A percentile compares a stretch with the other conserved stretches of the same genome.
These are phyloP conservation scores for Bimastos eiseni DNA, from an alignment of 2,888 invertebrate species.

Conservation along the genomic window DNA sequence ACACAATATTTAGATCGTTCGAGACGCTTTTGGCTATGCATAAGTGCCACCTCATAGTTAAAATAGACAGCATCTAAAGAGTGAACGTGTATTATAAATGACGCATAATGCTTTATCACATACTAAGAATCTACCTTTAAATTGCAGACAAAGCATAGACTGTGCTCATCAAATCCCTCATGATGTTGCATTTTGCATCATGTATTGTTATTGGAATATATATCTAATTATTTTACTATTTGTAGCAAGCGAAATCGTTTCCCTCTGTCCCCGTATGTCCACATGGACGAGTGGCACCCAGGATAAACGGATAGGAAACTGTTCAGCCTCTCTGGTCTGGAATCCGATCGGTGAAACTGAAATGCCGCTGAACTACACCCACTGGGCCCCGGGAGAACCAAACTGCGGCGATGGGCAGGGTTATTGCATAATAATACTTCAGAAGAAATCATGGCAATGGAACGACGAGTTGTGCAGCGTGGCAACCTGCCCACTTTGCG, in stretches of 20 bases:
- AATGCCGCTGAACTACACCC: not conserved
- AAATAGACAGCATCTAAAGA: too few relatives aligned
- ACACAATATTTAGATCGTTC: too few relatives aligned
- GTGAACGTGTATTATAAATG: too few relatives aligned
- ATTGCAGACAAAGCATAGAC: too few relatives aligned
- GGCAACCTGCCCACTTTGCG: not conserved
- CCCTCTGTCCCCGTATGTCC: not conserved
- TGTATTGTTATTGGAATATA: not conserved
- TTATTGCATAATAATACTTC: not conserved
- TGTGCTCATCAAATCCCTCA: too few relatives aligned
- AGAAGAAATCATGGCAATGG: not conserved
- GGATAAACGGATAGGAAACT: not conserved
- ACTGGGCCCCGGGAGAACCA: not conserved
- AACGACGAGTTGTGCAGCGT: not conserved
- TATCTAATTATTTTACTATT: not conserved
- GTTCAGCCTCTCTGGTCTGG: not conserved
- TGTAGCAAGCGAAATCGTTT: not conserved
- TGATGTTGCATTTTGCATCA: too few relatives aligned
- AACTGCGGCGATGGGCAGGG: not conserved
- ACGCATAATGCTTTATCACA: too few relatives aligned
- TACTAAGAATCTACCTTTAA: too few relatives aligned
- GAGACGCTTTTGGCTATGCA: too few relatives aligned
- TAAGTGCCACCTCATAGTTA: too few relatives aligned
- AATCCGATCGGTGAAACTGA: not conserved
- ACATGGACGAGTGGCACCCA: not conserved